Base-by-base conservation (phyloP, 2,888 invertebrate species). In the Parnassius mnemosyne region DNA sequence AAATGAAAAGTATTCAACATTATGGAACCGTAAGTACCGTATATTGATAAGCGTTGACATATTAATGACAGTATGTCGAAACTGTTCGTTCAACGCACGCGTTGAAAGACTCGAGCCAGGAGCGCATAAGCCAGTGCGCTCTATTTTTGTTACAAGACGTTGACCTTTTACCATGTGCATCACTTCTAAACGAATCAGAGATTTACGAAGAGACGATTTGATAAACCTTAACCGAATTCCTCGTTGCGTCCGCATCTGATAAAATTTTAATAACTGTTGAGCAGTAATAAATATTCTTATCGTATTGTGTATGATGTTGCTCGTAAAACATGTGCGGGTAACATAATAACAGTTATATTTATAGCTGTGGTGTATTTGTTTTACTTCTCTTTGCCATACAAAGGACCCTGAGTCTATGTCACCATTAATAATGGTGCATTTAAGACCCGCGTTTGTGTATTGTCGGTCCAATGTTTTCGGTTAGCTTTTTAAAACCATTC, bases 121-220 rank as follows among this genome's bases (percentile, higher is more conserved):
- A 80, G 76, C 79, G 73, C 72, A 72, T 71, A 73, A 77, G 73
- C 73, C 77, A 76, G 75, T 78, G 71, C 71, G 69, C 69, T 79
- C 85, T 90, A 89, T 90, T 90, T 89, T 78, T 78, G 84, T 77
- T 73, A 69, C 65, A 74, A 88, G 87, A 81, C 90, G 85, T 89
- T 90, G 90, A 90, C 90, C 90, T 81, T 81, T 67, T 76, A 69
- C 74, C 73, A 73, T 73, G 71, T 80, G 77, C 77, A 79, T 13
- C 51, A 41, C 41, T 43, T 42, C 66, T 71, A 54, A 50, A 81
- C 83, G 80, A 80, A 80, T 82, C 79, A 77, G 73, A 74, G 69
- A 66, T 69, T 76, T 77, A 70, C 71, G 66, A 67, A 71, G 66
- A 67, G 65, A 65, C 69, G 68, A 65, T 65, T 65, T 57, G 25